phyloP scores from a whole-genome alignment of 2,888 invertebrate species.

The Synanthedon andrenaeformis region DNA sequence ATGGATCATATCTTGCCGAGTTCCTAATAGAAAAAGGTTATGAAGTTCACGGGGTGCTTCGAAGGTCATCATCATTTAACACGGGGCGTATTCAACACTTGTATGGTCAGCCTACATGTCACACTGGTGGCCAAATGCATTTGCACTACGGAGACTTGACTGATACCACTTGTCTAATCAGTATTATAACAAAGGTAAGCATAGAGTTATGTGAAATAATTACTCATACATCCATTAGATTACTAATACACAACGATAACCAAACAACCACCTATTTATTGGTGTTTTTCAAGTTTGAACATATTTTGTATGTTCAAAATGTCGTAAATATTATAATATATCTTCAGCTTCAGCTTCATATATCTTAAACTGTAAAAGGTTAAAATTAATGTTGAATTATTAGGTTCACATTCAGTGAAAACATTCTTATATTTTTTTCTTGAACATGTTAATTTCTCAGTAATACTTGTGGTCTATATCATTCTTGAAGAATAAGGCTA shows the following conservation, averaged over 20 bases:
- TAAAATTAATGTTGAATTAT: too few relatives aligned
- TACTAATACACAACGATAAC: neutral
- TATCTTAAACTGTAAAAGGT: too few relatives aligned
- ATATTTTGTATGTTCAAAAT: too few relatives aligned
- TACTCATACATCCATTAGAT: neutral
- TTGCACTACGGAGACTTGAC: conserved; percentile 99
- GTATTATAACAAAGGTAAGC: conserved; percentile 54
- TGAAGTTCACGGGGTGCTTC: conserved; percentile 94
- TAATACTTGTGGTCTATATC: too few relatives aligned
- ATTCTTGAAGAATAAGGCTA: too few relatives aligned
- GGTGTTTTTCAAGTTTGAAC: neutral
- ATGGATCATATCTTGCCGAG: conserved; percentile 98
- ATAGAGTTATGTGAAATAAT: neutral
- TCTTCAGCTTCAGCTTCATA: too few relatives aligned
- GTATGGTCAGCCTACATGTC: conserved; percentile 90
- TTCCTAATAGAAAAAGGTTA: conserved; percentile 93
- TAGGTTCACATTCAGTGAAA: too few relatives aligned
- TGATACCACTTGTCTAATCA: conserved; percentile 87
- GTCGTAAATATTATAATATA: too few relatives aligned
- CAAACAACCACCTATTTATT: neutral
- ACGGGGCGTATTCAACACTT: conserved; percentile 96
- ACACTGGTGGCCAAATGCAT: conserved; percentile 89
- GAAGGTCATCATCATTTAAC: conserved; percentile 96
- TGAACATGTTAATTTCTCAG: too few relatives aligned
- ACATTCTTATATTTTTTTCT: too few relatives aligned